Evolutionary conservation across 2,888 invertebrate genomes (phyloP), one percentile per base, ranked within the genome.

Genomic region (Athalia cordata): DNA sequence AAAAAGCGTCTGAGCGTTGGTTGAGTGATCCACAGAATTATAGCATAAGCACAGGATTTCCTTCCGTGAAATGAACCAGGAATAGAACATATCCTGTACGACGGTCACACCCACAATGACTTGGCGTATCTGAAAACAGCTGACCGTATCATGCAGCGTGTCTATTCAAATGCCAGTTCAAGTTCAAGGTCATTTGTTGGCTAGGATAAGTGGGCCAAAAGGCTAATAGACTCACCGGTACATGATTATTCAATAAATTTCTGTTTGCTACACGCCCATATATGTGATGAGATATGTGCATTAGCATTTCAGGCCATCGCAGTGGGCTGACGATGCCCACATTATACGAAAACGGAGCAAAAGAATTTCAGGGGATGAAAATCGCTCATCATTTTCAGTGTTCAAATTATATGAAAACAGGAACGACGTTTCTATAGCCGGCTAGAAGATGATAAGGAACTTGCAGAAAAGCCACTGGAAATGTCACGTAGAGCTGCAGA

Each of bases 131-230:
- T 67, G 79, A 77, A 72, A 79, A 62, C 75, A 78, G 67, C 77
- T 77, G 79, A 78, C 77, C 81, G 80, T 68, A 70, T 70, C 77
- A 78, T 79, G 76, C 70, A 80, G 77, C 72, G 68, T 55, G 57
- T 55, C 62, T 47, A 77, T 77, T 78, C 62, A n/a, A 78, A 77
- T 66, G 65, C n/a, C 65, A 66, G 47, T 70, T 77, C 81, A 82
- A 84, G 82, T 83, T 84, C 83, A 83, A 82, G 82, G 82, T 80
- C 82, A 80, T 59, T 29, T 43, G 59, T 59, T 68, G 11, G n/a
- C 59, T 55, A 15, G 3, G 4, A 59, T 59, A 72, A 72, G 59
- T 59, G 13, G 45, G 72, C 47, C 13, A 59, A 59, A 59, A 45
- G 57, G 57, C 72, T 45, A 55, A 8, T 4, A 13, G 55, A 49